Evolutionary conservation across 2,888 invertebrate genomes (phyloP).

Genomic region (Epicampocera succincta): DNA sequence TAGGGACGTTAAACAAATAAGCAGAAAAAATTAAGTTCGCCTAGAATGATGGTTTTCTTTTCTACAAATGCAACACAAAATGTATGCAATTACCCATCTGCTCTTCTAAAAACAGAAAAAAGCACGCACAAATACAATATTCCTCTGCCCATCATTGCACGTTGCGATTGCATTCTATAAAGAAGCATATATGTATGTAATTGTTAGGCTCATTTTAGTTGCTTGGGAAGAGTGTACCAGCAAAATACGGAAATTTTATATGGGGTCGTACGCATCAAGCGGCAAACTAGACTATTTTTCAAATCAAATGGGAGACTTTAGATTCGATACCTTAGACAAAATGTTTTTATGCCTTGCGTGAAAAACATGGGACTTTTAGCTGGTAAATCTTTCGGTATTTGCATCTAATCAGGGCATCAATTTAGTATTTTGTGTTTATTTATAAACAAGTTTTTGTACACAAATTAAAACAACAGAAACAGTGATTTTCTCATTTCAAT

Average conservation of each 20-base stretch:
- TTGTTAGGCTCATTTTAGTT: slow-evolving; percentile 2
- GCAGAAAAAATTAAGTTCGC: too few species aligned
- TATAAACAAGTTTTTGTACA: slow-evolving; percentile 48
- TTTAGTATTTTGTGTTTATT: slow-evolving; percentile 54
- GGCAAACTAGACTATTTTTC: not conserved
- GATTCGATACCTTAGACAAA: not conserved
- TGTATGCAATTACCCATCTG: slow-evolving; percentile 25
- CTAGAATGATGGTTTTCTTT: too few species aligned
- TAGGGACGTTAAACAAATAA: too few species aligned
- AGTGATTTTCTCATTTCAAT: slow-evolving; percentile 44
- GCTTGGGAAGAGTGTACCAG: slow-evolving; percentile 2
- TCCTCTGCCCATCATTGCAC: slow-evolving; percentile 32
- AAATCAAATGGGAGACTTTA: too few species aligned
- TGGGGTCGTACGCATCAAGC: slow-evolving; percentile 6
- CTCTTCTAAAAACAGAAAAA: slow-evolving; percentile 19
- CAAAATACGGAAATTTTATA: slow-evolving; percentile 36
- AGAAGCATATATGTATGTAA: slow-evolving; percentile 29
- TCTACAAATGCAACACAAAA: too few species aligned
- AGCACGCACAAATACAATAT: slow-evolving; percentile 28
- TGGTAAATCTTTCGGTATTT: slow-evolving; percentile 45
- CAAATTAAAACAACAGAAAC: slow-evolving; percentile 24
- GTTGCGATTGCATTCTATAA: slow-evolving; percentile 32
- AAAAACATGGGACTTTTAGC: slow-evolving; percentile 25
- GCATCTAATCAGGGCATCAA: slow-evolving; percentile 60
- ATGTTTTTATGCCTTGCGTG: not conserved